A percentile compares a stretch with the other conserved stretches of the same genome.
Evolutionary conservation across 2,797 vertebrate species (phyloP).

Genomic region (Myripristis murdjan): DNA sequence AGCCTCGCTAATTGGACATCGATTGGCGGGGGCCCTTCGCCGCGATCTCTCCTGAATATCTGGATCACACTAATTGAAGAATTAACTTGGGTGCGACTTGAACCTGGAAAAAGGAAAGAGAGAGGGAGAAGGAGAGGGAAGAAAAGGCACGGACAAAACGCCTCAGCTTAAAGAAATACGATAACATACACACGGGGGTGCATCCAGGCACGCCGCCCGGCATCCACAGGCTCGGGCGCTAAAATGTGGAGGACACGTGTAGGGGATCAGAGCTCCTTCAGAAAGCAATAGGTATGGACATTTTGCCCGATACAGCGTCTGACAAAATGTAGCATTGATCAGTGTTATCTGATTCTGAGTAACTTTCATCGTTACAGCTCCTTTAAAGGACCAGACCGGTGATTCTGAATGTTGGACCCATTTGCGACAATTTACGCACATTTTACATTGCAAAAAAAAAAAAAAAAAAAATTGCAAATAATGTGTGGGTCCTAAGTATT

Average conservation of each 20-base stretch:
- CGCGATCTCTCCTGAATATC: conserved; percentile 84
- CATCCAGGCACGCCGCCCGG: conserved; percentile 1
- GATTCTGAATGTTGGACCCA: no score
- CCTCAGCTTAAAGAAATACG: conserved; percentile 66
- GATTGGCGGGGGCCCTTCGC: conserved; percentile 75
- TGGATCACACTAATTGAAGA: conserved; percentile 83
- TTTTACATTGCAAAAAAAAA: no score
- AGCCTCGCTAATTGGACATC: conserved; percentile 84
- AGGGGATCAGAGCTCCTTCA: conserved; percentile 11
- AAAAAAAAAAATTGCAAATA: no score
- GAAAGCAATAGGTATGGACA: neutral
- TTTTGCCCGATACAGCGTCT: neutral
- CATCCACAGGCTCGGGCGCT: conserved; percentile 6
- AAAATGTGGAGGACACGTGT: conserved; percentile 9
- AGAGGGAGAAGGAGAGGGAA: conserved; percentile 46
- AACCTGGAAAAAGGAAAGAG: conserved; percentile 59
- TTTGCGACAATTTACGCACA: no score
- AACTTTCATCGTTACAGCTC: conserved; percentile 37
- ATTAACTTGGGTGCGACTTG: conserved; percentile 80
- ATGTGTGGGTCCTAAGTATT: no score
- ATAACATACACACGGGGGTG: conserved; percentile 12
- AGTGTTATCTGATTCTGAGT: conserved; percentile 42
- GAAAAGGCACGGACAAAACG: conserved; percentile 67
- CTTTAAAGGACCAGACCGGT: no score
- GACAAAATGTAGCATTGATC: conserved; percentile 38